Conservation (phyloP, 2,113 vertebrate genomes). For the Gymnorhina tibicen region DNA sequence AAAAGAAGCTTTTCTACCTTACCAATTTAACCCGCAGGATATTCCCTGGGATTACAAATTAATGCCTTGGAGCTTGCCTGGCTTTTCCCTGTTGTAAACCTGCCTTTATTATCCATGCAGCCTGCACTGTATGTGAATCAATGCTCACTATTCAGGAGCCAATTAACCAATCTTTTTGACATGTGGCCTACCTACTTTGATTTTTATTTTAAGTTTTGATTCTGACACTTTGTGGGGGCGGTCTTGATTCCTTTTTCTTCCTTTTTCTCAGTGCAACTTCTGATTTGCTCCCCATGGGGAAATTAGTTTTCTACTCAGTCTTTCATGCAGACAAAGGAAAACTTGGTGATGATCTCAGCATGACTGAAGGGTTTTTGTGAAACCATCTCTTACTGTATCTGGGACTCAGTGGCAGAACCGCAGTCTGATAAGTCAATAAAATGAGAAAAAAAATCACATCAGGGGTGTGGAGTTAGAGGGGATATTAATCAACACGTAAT, state of each 20-base stretch:
- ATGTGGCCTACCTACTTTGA: not conserved
- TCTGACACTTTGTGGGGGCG: not conserved
- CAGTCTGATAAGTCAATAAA: not conserved
- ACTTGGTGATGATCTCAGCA: not conserved
- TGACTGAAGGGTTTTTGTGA: not conserved
- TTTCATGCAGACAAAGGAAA: not conserved
- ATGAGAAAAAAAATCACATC: not conserved
- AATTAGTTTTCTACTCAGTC: not conserved
- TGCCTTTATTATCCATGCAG: not conserved
- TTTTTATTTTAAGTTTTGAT: not conserved
- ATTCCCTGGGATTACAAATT: not conserved
- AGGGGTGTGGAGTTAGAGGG: not conserved
- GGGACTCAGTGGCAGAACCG: not conserved
- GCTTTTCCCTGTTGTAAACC: not conserved
- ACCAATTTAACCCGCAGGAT: not conserved
- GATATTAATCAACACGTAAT: not conserved
- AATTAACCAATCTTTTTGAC: not conserved
- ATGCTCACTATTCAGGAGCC: not conserved
- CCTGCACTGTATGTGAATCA: not conserved
- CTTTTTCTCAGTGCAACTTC: not conserved
- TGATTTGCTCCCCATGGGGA: not conserved
- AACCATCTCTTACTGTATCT: not conserved
- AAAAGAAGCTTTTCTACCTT: not conserved
- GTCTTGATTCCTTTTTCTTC: not conserved
- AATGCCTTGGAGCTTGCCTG: not conserved